Conservation (phyloP, 2,113 vertebrate genomes). For the Tachysurus vachellii region DNA sequence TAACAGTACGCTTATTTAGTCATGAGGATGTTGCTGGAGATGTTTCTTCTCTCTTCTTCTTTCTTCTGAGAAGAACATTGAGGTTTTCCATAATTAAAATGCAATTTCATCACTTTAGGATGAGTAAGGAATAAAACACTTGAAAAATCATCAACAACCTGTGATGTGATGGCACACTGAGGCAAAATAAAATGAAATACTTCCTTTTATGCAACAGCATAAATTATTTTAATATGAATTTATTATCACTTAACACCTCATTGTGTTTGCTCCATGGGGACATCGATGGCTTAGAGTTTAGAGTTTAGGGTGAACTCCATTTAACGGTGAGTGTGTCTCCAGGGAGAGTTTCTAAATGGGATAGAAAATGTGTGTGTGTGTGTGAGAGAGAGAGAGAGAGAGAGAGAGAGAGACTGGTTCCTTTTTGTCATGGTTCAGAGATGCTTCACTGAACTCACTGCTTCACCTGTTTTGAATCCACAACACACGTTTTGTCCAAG, state of each 20-base stretch:
- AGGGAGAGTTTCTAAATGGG: constrained; percentile 60
- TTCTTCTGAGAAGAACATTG: background rate
- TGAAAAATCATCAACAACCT: background rate
- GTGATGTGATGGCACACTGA: background rate
- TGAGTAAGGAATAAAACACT: background rate
- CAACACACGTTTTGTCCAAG: background rate
- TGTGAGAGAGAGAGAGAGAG: constrained; percentile 49
- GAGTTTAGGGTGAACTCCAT: constrained; percentile 64
- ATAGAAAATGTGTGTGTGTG: constrained; percentile 53
- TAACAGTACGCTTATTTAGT: background rate
- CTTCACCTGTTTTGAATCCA: background rate
- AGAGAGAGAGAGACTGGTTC: constrained; percentile 42
- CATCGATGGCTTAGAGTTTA: constrained; percentile 44
- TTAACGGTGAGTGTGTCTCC: constrained; percentile 58
- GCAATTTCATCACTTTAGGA: background rate
- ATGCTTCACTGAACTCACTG: background rate
- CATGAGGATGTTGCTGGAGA: background rate
- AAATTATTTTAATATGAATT: background rate
- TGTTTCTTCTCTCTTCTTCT: background rate
- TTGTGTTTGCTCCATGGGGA: constrained; percentile 26
- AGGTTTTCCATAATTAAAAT: background rate
- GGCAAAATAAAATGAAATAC: background rate
- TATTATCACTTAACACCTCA: background rate
- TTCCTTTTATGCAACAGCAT: background rate
- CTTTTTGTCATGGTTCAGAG: background rate